phyloP scores from a whole-genome alignment of 1,140 invertebrate genomes.

The Penaeus vannamei region DNA sequence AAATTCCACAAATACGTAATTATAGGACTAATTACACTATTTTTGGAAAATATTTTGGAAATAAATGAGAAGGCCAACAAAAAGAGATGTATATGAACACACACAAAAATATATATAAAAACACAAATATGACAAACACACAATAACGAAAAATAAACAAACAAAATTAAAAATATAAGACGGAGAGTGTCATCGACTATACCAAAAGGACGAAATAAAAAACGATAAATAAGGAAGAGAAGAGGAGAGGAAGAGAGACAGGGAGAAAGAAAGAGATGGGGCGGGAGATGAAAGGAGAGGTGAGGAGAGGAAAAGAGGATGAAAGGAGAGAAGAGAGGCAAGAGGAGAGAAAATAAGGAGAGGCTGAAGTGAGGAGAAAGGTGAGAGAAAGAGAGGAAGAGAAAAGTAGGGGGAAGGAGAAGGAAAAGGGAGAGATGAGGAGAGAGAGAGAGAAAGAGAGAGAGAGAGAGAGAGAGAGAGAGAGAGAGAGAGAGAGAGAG shows the following conservation, averaged over 20 bases:
- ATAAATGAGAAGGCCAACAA: no score
- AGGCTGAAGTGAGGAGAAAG: not conserved
- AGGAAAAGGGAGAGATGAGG: not conserved
- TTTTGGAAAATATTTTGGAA: no score
- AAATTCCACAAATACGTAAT: no score
- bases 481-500: not conserved
- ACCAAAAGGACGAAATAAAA: not conserved
- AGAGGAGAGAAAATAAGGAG: no score
- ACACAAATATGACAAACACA: no score
- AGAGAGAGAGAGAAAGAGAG: not conserved
- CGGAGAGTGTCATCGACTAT: not conserved
- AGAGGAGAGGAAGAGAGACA: not conserved
- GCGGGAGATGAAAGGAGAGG: not conserved
- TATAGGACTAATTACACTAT: no score
- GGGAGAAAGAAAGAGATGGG: not conserved
- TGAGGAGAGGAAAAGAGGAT: not conserved
- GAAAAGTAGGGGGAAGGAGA: not conserved
- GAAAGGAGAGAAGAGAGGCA: not conserved
- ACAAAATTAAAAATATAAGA: not conserved
- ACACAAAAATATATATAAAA: no score
- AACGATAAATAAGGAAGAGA: not conserved
- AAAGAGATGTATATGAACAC: no score
- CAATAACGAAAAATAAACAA: not conserved
- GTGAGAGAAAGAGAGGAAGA: not conserved
- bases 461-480: not conserved